A percentile compares a stretch with the other conserved stretches of the same genome.
These are phyloP conservation scores for Maccullochella peelii DNA, from an alignment of 2,113 vertebrate genomes.

Conservation along the genomic window DNA sequence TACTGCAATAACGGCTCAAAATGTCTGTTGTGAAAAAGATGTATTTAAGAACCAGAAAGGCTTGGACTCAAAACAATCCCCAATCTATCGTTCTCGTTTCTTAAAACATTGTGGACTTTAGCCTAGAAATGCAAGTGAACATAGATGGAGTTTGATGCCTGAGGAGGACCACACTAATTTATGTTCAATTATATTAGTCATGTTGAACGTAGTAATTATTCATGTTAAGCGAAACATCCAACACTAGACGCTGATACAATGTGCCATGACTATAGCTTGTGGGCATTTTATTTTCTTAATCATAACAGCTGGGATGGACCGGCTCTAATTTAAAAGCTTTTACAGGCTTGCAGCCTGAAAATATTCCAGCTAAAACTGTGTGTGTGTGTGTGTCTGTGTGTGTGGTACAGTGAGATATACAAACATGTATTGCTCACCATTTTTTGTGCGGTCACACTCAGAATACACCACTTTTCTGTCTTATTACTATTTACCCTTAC, in stretches of 20 bases:
- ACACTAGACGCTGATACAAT: constrained; percentile 57
- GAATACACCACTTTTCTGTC: background rate
- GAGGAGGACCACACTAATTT: constrained; percentile 65
- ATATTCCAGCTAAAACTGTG: background rate
- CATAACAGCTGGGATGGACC: constrained; percentile 43
- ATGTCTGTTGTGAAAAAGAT: background rate
- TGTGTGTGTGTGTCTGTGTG: constrained; percentile 4
- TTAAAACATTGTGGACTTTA: constrained; percentile 14
- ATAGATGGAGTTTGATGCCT: constrained; percentile 51
- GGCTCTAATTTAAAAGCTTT: constrained; percentile 54
- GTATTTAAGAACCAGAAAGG: background rate
- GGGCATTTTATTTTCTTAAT: constrained; percentile 65
- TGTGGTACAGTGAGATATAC: background rate
- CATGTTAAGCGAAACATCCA: constrained; percentile 68
- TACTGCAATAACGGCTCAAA: background rate
- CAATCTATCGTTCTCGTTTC: background rate
- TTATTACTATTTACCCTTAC: background rate
- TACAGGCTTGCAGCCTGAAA: constrained; percentile 24
- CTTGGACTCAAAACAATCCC: background rate
- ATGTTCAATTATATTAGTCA: constrained; percentile 78
- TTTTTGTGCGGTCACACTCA: background rate
- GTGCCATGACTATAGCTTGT: constrained; percentile 63
- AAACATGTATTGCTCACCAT: background rate
- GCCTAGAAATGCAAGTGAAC: constrained; percentile 29
- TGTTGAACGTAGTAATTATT: constrained; percentile 74